These are phyloP conservation scores for Caenorhabditis sinica DNA, from an alignment of 2,888 invertebrate species.

Conservation along the genomic window DNA sequence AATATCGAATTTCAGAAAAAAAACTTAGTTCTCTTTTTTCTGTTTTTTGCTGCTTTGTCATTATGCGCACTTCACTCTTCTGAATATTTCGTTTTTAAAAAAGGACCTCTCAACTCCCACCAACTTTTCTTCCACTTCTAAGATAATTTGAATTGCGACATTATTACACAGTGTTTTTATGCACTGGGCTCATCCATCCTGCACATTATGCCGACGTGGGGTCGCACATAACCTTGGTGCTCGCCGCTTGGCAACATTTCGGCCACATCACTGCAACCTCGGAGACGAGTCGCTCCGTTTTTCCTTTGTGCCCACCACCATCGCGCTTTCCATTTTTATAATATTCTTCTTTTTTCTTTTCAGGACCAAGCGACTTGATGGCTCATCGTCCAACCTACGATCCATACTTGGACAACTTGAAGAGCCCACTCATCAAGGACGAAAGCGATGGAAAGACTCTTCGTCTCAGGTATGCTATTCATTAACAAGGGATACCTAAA, in stretches of 20 bases:
- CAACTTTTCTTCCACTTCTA: background rate
- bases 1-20: constrained; percentile 41
- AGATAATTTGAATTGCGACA: constrained; percentile 13
- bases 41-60: constrained; percentile 33
- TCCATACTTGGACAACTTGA: constrained; percentile 83
- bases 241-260: constrained; percentile 54
- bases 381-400: constrained; percentile 82
- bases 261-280: constrained; percentile 40
- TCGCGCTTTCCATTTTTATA: constrained; percentile 22
- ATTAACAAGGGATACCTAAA: background rate
- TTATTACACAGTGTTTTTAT: constrained; percentile 58
- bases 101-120: background rate
- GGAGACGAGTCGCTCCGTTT: constrained; percentile 23
- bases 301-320: constrained; percentile 19
- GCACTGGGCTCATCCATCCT: constrained; percentile 41
- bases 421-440: constrained; percentile 93
- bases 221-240: background rate
- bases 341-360: constrained; percentile 41
- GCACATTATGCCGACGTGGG: background rate
- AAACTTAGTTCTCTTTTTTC: constrained; percentile 25
- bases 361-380: constrained; percentile 77
- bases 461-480: constrained; percentile 88
- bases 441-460: constrained; percentile 95
- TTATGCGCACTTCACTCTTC: constrained; percentile 9
- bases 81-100: background rate